These are phyloP conservation scores for Callospermophilus lateralis DNA, from an alignment of 2,113 vertebrate species.

Conservation along the genomic window DNA sequence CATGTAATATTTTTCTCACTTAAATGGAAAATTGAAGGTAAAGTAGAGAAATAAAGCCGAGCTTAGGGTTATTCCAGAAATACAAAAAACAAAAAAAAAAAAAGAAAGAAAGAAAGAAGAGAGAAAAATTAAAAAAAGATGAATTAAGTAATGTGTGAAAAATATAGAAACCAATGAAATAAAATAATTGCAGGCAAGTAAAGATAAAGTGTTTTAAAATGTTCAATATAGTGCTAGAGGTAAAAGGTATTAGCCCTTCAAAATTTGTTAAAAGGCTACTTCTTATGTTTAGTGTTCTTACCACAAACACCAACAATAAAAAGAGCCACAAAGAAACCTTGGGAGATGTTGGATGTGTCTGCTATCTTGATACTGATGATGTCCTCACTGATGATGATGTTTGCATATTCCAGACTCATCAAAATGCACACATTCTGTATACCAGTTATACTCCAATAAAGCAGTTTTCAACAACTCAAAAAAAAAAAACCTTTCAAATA, in stretches of 20 bases:
- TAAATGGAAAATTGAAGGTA: neutral
- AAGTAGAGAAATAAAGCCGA: neutral
- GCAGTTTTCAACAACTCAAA: neutral
- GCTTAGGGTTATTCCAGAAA: neutral
- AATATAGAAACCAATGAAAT: neutral
- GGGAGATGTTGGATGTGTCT: neutral
- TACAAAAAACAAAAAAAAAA: neutral
- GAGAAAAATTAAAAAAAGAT: neutral
- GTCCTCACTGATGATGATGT: neutral
- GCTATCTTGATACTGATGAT: neutral
- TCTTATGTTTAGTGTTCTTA: neutral
- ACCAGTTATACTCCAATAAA: neutral
- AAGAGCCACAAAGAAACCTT: neutral
- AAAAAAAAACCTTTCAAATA: neutral
- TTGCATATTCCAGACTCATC: neutral
- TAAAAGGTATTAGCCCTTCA: neutral
- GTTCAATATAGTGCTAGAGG: neutral
- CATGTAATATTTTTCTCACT: neutral
- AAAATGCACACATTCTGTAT: neutral
- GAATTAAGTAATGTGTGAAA: neutral
- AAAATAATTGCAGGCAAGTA: neutral
- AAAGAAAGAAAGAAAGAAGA: neutral
- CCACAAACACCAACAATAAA: neutral
- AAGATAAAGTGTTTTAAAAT: neutral
- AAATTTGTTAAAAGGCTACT: neutral